Evolutionary conservation across 2,888 invertebrate genomes (phyloP).

Genomic region (Plebejus argus): DNA sequence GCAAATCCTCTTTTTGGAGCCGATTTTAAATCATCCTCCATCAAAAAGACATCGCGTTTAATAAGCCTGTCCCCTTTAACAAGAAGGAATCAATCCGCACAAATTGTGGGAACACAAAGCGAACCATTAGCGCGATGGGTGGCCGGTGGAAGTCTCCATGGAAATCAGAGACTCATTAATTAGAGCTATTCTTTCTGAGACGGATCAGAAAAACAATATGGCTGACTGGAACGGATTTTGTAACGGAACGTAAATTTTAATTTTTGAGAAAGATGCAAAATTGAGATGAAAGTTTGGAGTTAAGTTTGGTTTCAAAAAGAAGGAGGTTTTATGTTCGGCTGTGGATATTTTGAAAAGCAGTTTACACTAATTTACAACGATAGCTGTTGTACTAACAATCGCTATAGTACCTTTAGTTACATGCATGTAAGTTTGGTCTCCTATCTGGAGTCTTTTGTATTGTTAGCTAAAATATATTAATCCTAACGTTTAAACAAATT

Average conservation of each 20-base stretch:
- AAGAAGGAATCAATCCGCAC: slow-evolving; percentile 68
- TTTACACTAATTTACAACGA: too few species aligned
- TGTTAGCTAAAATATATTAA: too few species aligned
- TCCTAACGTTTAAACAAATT: too few species aligned
- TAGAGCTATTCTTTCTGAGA: slow-evolving; percentile 76
- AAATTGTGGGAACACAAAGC: slow-evolving; percentile 66
- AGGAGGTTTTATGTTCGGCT: too few species aligned
- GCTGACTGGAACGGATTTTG: slow-evolving; percentile 44
- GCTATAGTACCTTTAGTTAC: too few species aligned
- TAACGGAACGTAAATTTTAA: not conserved
- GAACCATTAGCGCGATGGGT: slow-evolving; percentile 68
- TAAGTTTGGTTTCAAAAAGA: not conserved
- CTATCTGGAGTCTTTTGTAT: too few species aligned
- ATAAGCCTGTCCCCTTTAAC: slow-evolving; percentile 49
- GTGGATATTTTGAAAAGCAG: too few species aligned
- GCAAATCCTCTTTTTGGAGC: not conserved
- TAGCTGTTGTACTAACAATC: too few species aligned
- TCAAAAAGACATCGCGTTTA: slow-evolving; percentile 14
- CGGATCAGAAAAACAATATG: slow-evolving; percentile 71
- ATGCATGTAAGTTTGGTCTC: too few species aligned
- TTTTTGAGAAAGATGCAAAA: not conserved
- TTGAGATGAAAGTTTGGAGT: not conserved
- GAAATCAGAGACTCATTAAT: slow-evolving; percentile 79
- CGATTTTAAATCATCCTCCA: not conserved
- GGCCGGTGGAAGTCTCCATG: slow-evolving; percentile 67